Percentiles rank a stretch among this genome's conserved stretches.
Evolutionary conservation across 1,140 invertebrate species (phyloP).

Genomic region (Saxidomus purpurata): DNA sequence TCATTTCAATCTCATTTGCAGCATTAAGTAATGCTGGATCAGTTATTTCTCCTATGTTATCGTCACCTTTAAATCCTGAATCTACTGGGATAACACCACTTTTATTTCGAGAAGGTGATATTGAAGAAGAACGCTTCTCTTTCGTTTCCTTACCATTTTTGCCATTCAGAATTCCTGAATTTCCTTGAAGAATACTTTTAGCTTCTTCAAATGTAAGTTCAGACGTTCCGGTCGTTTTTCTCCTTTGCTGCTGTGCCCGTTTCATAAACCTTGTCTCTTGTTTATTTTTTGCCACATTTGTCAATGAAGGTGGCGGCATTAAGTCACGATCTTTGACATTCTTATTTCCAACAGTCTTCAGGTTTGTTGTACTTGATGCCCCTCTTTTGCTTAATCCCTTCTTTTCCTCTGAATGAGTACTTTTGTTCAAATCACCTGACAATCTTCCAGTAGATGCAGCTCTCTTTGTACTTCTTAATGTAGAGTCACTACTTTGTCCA

Average conservation of each 20-base stretch:
- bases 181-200: slow-evolving; percentile 57
- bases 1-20: slow-evolving; percentile 50
- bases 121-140: slow-evolving; percentile 25
- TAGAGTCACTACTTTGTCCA: neutral
- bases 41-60: slow-evolving; percentile 8
- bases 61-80: neutral
- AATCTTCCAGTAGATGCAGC: slow-evolving; percentile 29
- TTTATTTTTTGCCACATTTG: slow-evolving; percentile 22
- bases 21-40: slow-evolving; percentile 11
- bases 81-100: neutral
- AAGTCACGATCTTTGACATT: slow-evolving; percentile 53
- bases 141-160: slow-evolving; percentile 3
- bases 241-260: slow-evolving; percentile 9
- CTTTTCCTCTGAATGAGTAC: slow-evolving; percentile 27
- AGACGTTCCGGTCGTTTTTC: slow-evolving; percentile 42
- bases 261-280: slow-evolving; percentile 42
- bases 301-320: slow-evolving; percentile 55
- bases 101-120: slow-evolving; percentile 35
- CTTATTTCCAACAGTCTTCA: slow-evolving; percentile 7
- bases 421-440: neutral
- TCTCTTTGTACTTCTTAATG: neutral
- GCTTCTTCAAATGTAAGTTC: slow-evolving; percentile 61
- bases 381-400: slow-evolving; percentile 13
- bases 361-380: slow-evolving; percentile 13
- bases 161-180: slow-evolving; percentile 49